Base-by-base conservation (phyloP, 2,888 invertebrate genomes). In the Spialia ferax region DNA sequence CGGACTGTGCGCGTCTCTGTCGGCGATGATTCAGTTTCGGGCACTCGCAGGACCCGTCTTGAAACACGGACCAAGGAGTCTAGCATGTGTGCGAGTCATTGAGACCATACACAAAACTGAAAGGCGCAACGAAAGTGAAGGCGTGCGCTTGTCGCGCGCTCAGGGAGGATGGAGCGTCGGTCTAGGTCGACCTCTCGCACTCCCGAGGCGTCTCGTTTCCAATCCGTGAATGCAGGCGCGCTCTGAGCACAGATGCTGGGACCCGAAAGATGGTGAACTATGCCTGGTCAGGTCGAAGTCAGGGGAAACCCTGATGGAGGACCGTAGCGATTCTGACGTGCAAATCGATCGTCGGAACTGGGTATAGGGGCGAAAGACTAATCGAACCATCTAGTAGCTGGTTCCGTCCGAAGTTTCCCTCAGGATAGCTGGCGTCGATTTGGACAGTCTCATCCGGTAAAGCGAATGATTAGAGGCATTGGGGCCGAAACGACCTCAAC, bases 331-430 rank as follows among this genome's bases (percentile, higher is more conserved):
- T 95, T 70, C 95, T 96, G 96, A 96, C 95, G 95, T 96, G 96
- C 96, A 96, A 96, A 96, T 96, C 96, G 96, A 95, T 96, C 95
- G 95, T 96, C 95, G 88, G 95, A 96, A 94, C 95, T 95, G 95
- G 95, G 95, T 95, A 95, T 95, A 96, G 95, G 95, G 95, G 94
- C 94, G 94, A 94, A 94, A 95, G 94, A 94, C 94, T 95, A 96
- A 96, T 96, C 95, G 95, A 96, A 96, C 95, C 95, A 95, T 96
- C 95, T 96, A 95, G 95, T 95, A 96, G 95, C 95, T 96, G 95
- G 96, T 96, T 95, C 95, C 95, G 93, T 94, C 95, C 95, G 95
- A 96, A 96, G 95, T 96, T 95, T 96, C 95, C 95, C 95, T 95
- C 95, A 95, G 95, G 95, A 95, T 95, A 95, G 95, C 95, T 94